Conservation (phyloP, 2,113 vertebrate genomes). For the Synchiropus splendidus region DNA sequence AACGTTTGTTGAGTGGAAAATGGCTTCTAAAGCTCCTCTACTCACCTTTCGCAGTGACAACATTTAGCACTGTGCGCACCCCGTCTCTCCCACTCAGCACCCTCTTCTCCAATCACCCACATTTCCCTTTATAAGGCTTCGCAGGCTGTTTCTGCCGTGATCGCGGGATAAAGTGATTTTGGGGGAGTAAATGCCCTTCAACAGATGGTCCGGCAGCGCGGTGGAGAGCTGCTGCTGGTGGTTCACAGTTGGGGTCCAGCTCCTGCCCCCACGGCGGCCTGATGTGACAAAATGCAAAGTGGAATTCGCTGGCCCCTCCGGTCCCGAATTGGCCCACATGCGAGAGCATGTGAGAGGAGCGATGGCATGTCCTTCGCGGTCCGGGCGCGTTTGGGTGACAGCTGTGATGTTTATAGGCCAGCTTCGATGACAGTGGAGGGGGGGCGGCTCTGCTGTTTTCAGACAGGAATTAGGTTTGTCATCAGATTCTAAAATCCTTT, state of each 20-base stretch:
- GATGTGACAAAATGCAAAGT: constrained; percentile 82
- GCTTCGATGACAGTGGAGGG: constrained; percentile 79
- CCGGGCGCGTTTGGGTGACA: constrained; percentile 72
- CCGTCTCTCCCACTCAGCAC: constrained; percentile 9
- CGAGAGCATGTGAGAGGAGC: constrained; percentile 70
- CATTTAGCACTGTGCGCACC: constrained; percentile 58
- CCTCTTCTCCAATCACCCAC: neutral
- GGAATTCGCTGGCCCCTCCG: constrained; percentile 66
- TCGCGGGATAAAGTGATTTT: constrained; percentile 65
- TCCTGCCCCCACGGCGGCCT: constrained; percentile 33
- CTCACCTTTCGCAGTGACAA: constrained; percentile 71
- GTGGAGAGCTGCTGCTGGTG: constrained; percentile 17
- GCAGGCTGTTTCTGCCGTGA: constrained; percentile 54
- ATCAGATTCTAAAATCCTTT: constrained; percentile 81
- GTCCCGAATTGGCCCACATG: constrained; percentile 72
- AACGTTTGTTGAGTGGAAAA: constrained; percentile 69
- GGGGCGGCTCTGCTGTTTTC: constrained; percentile 64
- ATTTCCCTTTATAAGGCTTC: constrained; percentile 52
- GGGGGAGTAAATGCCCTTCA: constrained; percentile 67
- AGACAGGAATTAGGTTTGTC: constrained; percentile 81
- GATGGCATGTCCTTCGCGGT: constrained; percentile 75
- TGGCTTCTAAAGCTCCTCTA: constrained; percentile 59
- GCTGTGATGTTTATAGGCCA: constrained; percentile 84
- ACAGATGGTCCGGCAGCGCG: constrained; percentile 68
- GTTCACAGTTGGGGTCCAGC: constrained; percentile 9